These are phyloP conservation scores for Cuculus canorus DNA, from an alignment of 2,797 vertebrate genomes.

Conservation along the genomic window DNA sequence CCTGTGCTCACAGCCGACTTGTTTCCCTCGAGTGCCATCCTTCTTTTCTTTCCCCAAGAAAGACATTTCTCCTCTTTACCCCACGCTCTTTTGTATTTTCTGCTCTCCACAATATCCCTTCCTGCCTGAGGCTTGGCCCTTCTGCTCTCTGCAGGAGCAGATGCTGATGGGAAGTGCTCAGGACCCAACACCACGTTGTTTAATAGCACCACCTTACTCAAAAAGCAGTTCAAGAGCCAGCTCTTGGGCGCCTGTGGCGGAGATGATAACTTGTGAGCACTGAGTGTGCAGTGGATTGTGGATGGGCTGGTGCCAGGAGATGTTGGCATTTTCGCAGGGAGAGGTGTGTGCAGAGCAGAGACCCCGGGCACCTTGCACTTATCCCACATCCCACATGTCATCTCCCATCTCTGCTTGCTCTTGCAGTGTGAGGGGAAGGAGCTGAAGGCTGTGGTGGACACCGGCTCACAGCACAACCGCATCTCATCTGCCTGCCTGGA, in stretches of 20 bases:
- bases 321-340: background rate
- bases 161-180: background rate
- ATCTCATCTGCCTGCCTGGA: slow-evolving; percentile 84
- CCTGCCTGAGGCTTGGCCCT: background rate
- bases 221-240: background rate
- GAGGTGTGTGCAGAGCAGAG: background rate
- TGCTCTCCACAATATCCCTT: background rate
- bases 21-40: background rate
- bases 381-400: fast-evolving
- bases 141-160: background rate
- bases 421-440: slow-evolving; percentile 85
- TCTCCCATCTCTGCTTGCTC: slow-evolving; percentile 33
- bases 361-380: background rate
- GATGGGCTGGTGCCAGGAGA: background rate
- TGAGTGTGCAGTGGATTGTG: fast-evolving
- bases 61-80: background rate
- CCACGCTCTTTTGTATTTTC: background rate
- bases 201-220: background rate
- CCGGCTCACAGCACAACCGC: slow-evolving; percentile 84
- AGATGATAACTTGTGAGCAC: fast-evolving
- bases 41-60: background rate
- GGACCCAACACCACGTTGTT: background rate
- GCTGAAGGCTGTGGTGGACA: slow-evolving; percentile 84
- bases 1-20: background rate
- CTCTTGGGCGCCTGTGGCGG: background rate